Percentiles rank a stretch among this genome's conserved stretches.
These are phyloP conservation scores for Fregata magnificens DNA, from an alignment of 2,113 vertebrate genomes.

Conservation along the genomic window DNA sequence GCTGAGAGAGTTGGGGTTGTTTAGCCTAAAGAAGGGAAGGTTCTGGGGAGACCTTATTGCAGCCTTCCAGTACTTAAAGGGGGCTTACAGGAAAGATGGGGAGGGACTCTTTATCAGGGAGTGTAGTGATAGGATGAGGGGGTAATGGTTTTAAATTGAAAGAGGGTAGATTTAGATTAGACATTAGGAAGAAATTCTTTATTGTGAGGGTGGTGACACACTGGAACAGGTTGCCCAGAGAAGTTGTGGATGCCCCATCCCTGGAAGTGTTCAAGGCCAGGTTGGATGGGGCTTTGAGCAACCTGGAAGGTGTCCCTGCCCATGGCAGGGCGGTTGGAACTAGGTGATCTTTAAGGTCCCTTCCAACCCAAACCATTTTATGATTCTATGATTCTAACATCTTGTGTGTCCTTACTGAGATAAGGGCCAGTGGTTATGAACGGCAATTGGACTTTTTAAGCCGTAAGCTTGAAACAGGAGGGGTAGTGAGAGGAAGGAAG, in stretches of 20 bases:
- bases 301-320: background rate
- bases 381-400: background rate
- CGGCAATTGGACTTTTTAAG: background rate
- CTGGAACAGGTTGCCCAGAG: background rate
- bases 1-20: background rate
- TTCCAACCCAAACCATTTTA: background rate
- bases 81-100: background rate
- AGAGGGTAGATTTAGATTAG: background rate
- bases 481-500: background rate
- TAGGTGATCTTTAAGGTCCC: background rate
- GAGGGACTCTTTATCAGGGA: background rate
- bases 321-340: background rate
- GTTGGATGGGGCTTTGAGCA: background rate
- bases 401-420: background rate
- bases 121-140: background rate
- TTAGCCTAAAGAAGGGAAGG: background rate
- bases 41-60: rapidly evolving
- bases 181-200: background rate
- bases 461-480: background rate
- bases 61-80: background rate
- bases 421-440: background rate
- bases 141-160: background rate
- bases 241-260: rapidly evolving
- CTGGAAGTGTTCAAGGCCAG: background rate
- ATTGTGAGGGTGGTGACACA: rapidly evolving